phyloP scores from a whole-genome alignment of 2,113 vertebrate species.

The Pteruthius melanotis region DNA sequence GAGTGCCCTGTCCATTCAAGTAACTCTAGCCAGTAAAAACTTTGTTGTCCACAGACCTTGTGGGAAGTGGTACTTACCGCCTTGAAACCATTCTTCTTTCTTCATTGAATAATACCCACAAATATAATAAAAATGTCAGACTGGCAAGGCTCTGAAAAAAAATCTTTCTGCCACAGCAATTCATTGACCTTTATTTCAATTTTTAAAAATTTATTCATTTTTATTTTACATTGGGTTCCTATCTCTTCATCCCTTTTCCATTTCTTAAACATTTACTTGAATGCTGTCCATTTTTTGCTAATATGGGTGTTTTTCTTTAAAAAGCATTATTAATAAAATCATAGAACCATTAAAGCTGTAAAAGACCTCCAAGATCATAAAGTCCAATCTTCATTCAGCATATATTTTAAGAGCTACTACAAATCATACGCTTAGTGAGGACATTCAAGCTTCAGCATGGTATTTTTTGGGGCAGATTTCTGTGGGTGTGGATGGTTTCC shows the following conservation, averaged over 20 bases:
- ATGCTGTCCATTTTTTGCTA: background rate
- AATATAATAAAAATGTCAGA: background rate
- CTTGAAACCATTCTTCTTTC: background rate
- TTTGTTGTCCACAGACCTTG: background rate
- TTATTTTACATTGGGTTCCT: background rate
- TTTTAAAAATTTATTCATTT: accelerated
- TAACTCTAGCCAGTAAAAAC: background rate
- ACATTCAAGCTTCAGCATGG: background rate
- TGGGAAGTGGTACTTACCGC: background rate
- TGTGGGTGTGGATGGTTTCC: background rate
- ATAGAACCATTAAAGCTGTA: background rate
- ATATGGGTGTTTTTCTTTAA: background rate
- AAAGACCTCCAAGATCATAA: background rate
- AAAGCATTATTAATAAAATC: background rate
- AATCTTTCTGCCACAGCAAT: background rate
- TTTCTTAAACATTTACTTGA: background rate
- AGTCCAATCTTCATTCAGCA: background rate
- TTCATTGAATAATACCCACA: background rate
- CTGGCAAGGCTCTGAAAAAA: background rate
- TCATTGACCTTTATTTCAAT: background rate
- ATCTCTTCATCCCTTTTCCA: background rate
- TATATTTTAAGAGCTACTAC: background rate
- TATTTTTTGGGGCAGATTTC: background rate
- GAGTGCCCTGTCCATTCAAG: background rate
- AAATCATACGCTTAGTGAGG: background rate